phyloP scores from a whole-genome alignment of 2,888 invertebrate species.

The Dendrolimus pini region DNA sequence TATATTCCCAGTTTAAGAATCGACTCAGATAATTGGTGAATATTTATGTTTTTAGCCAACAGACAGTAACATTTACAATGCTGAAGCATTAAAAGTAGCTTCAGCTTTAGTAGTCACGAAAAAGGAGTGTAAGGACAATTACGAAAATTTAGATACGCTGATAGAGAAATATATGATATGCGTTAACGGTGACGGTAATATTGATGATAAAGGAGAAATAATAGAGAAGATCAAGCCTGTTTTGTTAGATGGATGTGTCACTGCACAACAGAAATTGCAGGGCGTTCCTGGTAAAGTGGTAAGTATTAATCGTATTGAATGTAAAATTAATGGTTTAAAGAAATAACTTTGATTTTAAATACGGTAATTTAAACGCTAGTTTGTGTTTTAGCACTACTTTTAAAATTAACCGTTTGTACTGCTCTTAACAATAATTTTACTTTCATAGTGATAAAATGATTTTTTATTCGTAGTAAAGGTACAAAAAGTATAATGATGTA shows the following conservation, averaged over 20 bases:
- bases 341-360: too few species aligned
- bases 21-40: too few species aligned
- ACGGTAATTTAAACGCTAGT: too few species aligned
- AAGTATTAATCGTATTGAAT: not conserved
- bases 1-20: too few species aligned
- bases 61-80: constrained; percentile 21
- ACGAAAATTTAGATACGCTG: constrained; percentile 11
- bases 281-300: constrained; percentile 4
- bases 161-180: constrained; percentile 40
- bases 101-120: constrained; percentile 22
- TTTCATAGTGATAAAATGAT: too few species aligned
- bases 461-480: too few species aligned
- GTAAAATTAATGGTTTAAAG: too few species aligned
- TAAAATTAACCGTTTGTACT: too few species aligned
- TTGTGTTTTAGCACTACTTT: too few species aligned
- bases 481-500: too few species aligned
- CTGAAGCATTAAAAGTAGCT: constrained; percentile 18
- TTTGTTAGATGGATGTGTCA: constrained; percentile 14
- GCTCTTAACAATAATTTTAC: too few species aligned
- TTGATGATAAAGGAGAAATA: constrained; percentile 15
- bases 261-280: constrained; percentile 6
- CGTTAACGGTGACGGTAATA: constrained; percentile 19
- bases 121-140: constrained; percentile 18
- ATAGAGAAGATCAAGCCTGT: constrained; percentile 1
- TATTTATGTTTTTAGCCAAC: constrained; percentile 16